Conservation (phyloP, 1,140 invertebrate genomes). For the Trichonephila clavata region DNA sequence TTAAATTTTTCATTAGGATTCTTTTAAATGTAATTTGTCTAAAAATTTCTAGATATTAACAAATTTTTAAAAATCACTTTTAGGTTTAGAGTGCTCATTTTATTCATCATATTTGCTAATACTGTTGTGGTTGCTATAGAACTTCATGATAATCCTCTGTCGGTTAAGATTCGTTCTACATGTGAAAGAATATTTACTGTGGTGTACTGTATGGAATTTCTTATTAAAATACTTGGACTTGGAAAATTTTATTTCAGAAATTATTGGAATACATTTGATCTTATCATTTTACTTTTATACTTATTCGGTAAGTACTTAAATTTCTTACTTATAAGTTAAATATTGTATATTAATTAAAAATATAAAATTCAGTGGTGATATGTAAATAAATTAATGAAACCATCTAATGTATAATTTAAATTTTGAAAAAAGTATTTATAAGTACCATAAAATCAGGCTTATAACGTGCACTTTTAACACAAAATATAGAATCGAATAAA, state of each 20-base stretch:
- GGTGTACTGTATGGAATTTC: constrained; percentile 21
- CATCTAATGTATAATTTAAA: too few species aligned
- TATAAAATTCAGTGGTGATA: too few species aligned
- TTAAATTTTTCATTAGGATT: too few species aligned
- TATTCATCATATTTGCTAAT: constrained; percentile 50
- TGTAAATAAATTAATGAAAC: too few species aligned
- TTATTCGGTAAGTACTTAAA: constrained; percentile 46
- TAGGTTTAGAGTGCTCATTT: constrained; percentile 60
- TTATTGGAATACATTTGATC: constrained; percentile 47
- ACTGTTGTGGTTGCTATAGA: constrained; percentile 35
- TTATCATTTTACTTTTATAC: constrained; percentile 15
- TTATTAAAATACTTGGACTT: constrained; percentile 63
- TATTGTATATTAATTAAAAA: too few species aligned
- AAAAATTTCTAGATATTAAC: too few species aligned
- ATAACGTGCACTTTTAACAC: too few species aligned
- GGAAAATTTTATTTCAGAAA: constrained; percentile 52
- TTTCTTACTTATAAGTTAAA: too few species aligned
- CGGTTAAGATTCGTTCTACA: not conserved
- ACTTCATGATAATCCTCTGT: not conserved
- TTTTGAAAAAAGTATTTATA: too few species aligned
- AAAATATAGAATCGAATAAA: too few species aligned
- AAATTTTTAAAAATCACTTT: not conserved
- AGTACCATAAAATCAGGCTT: too few species aligned
- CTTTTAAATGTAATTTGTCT: too few species aligned
- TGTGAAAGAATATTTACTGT: not conserved